Conservation (phyloP, 2,797 vertebrate genomes). For the Pitangus sulphuratus region DNA sequence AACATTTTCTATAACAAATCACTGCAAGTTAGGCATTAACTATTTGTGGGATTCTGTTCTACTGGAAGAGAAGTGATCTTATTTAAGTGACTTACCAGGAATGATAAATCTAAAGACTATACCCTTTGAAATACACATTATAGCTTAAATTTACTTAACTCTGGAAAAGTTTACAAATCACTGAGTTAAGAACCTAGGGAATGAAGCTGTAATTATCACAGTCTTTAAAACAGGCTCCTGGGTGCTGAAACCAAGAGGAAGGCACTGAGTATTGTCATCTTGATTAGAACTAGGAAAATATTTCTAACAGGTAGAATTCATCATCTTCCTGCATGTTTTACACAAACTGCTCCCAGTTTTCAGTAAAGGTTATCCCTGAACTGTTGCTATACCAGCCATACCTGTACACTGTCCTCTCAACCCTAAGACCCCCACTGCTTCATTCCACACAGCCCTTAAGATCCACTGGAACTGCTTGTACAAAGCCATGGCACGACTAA, state of each 20-base stretch:
- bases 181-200: background rate
- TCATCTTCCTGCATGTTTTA: background rate
- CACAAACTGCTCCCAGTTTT: background rate
- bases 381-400: background rate
- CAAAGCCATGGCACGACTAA: background rate
- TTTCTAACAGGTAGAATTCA: background rate
- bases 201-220: background rate
- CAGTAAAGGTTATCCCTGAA: background rate
- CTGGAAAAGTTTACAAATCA: background rate
- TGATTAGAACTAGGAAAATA: background rate
- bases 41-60: background rate
- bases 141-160: background rate
- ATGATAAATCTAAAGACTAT: accelerated
- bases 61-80: background rate
- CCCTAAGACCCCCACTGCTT: background rate
- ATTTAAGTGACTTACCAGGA: background rate
- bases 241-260: background rate
- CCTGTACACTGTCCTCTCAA: background rate
- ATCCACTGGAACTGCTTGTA: background rate
- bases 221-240: background rate
- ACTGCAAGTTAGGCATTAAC: background rate
- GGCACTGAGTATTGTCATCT: background rate
- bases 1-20: background rate
- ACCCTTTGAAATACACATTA: background rate
- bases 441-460: background rate